A percentile compares a stretch with the other conserved stretches of the same genome.
Evolutionary conservation across 2,888 invertebrate species (phyloP).

Genomic region (Nowickia ferox): DNA sequence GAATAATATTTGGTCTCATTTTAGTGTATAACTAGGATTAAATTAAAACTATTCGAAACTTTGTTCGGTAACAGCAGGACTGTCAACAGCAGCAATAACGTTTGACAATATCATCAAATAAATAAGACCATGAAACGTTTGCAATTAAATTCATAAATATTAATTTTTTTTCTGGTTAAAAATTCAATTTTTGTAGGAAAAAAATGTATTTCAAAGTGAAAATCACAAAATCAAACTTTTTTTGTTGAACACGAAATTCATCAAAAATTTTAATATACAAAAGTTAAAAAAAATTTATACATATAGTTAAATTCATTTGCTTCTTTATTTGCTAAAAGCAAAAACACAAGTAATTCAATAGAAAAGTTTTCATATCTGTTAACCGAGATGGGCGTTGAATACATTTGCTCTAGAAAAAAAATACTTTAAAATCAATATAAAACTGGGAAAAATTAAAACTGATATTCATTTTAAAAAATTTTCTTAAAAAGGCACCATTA

Average conservation of each 20-base stretch:
- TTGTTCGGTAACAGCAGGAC: not conserved
- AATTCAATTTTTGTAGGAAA: constrained; percentile 43
- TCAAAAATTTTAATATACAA: not conserved
- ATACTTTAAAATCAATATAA: no score
- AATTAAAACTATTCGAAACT: constrained; percentile 7
- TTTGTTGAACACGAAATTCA: constrained; percentile 16
- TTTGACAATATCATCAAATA: constrained; percentile 6
- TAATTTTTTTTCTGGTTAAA: constrained; percentile 49
- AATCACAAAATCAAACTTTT: not conserved
- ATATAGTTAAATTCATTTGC: not conserved
- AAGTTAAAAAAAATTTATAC: not conserved
- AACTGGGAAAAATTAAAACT: no score
- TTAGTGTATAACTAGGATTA: not conserved
- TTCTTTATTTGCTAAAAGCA: constrained; percentile 1
- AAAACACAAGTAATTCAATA: not conserved
- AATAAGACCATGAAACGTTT: constrained; percentile 46
- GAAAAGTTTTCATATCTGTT: not conserved
- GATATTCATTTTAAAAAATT: no score
- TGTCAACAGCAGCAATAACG: not conserved
- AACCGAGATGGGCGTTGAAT: no score
- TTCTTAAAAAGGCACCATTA: no score
- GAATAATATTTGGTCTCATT: not conserved
- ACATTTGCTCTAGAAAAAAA: no score
- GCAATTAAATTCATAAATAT: constrained; percentile 68
- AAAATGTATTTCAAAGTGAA: not conserved